These are phyloP conservation scores for Paramormyrops kingsleyae DNA, from an alignment of 2,113 vertebrate species.

Conservation along the genomic window DNA sequence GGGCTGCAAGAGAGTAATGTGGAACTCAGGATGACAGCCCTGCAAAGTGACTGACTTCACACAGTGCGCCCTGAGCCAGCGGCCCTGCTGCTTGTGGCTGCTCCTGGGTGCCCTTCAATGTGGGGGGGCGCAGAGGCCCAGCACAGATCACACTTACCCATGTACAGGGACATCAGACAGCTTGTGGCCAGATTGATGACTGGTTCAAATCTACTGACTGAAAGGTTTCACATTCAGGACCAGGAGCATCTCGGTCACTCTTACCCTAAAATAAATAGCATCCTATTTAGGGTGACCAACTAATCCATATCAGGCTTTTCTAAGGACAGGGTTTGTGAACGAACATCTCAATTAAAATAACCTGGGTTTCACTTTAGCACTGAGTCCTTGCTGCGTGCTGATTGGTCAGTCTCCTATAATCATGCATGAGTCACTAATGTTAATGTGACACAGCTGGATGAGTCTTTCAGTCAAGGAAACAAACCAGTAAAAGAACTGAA, in stretches of 20 bases:
- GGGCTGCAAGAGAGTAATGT: slow-evolving; percentile 50
- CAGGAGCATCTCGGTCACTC: neutral
- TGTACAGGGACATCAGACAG: neutral
- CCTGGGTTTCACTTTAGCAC: too few relatives aligned
- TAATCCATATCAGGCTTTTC: too few relatives aligned
- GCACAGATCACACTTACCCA: neutral
- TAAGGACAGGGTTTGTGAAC: too few relatives aligned
- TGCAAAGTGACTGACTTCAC: slow-evolving; percentile 54
- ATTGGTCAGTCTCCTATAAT: too few relatives aligned
- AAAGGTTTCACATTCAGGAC: neutral
- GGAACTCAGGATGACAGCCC: slow-evolving; percentile 49
- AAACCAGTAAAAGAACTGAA: too few relatives aligned
- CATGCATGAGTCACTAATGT: too few relatives aligned
- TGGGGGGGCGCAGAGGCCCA: neutral
- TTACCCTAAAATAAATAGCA: neutral
- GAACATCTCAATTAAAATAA: too few relatives aligned
- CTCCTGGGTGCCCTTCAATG: neutral
- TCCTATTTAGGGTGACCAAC: too few relatives aligned
- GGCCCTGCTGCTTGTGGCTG: neutral
- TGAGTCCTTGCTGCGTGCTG: too few relatives aligned
- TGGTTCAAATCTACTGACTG: neutral
- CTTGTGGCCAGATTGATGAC: neutral
- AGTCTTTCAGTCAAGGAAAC: too few relatives aligned
- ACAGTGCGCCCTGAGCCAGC: neutral
- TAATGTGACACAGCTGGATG: too few relatives aligned